Base-by-base conservation (phyloP, 1,140 invertebrate genomes). In the Aethina tumida region DNA sequence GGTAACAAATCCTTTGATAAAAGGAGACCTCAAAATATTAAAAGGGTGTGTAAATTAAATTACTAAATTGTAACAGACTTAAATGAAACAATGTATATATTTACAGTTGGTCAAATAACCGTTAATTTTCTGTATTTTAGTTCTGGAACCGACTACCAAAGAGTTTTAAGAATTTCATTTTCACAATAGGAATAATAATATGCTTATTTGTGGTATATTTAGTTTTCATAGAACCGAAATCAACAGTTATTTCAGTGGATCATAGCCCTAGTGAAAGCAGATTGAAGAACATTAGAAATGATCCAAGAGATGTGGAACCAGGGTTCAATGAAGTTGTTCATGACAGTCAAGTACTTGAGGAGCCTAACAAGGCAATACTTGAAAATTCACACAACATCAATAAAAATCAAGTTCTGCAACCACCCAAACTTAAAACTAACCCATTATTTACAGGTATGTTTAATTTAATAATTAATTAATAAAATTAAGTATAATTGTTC, bases 111-210 rank as follows among this genome's bases (percentile, higher is more conserved):
- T n/a, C n/a, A n/a, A n/a, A n/a, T n/a, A n/a, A n/a, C n/a, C n/a
- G n/a, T n/a, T n/a, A n/a, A n/a, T n/a, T 43, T 25, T 19, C 35
- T 49, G 43, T 44, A 52, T 68, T 69, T 18, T 51, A 89, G 84
- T 67, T 73, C 60, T 89, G 84, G 86, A 84, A 86, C 54, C 78
- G 84, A 50, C 58, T 89, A 21, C 86, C 86, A n/a, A 73, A 84
- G 49, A 75, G 85, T 53, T 85, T 88, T 60, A 69, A 79, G 24
- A 84, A 77, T 54, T 65, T 84, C 20, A 68, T 84, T 35, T 73
- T 78, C 45, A 70, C 84, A 45, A 49, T 74, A 38, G 35, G 71
- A 22, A 52, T 74, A 37, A 69, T 68, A 34, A 50, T 66, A 39
- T 47, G 64, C 44, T 54, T 79, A 30, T 57, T 70, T 14, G 55